Evolutionary conservation across 37 sponge, comb jelly and placozoan species (phyloP), one percentile per base, ranked within the genome.

Genomic region (Geodia barretti): DNA sequence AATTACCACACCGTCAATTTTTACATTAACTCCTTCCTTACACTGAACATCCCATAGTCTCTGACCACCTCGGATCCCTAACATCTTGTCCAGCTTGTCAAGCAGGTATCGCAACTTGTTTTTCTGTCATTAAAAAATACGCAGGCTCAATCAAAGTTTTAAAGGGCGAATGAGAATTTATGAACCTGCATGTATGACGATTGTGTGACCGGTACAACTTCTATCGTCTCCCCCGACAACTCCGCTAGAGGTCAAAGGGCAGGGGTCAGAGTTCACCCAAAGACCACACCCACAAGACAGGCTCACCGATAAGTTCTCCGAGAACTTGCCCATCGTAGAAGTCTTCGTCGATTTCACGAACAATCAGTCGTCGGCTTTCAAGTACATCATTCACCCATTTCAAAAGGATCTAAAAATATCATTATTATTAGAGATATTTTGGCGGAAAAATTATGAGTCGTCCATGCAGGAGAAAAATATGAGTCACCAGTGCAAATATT

Each of bases 251-350:
- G 47, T 1, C 24, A 41, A 41, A 67, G 47, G 32, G 29, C 29
- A 23, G 20, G 20, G 65, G 65, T 64, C 32, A 41, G 1, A 47
- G 54, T 14, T 17, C 61, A 75, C 25, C 3, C 47, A 4, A 73
- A 73, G 36, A 24, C 9, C 39, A 70, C 11, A 70, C 39, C 39
- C 67, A 65, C 67, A 65, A n/a, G n/a, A n/a, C n/a, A n/a, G n/a
- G n/a, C n/a, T n/a, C n/a, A 97, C 97, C 91, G 5, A 95, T 41
- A 47, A 98, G 81, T 61, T 95, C 96, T 2, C 93, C 88, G 0
- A 98, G 74, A 23, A 98, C 91, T 70, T 95, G 96, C 20, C 98
- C 98, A 83, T 98, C 98, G 35, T 87, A 98, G 37, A 98, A 28
- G 62, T 95, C 98, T 54, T 98, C 96, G 31, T 84, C 85, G 32